phyloP scores from a whole-genome alignment of 2,888 invertebrate genomes.

The Drosophila melanosoma region DNA sequence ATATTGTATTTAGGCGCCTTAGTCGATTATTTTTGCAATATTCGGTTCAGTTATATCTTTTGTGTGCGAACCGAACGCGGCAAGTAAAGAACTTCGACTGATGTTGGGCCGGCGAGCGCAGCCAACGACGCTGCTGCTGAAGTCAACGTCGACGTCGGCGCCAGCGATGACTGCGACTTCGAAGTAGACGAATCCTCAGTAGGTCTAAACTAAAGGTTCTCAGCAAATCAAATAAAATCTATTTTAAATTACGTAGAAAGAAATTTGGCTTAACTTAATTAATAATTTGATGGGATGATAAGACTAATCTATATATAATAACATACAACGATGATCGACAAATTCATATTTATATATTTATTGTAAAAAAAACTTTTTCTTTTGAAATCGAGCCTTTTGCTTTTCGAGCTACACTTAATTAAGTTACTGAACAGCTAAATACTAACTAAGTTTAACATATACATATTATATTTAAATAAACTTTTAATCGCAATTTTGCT shows the following conservation, averaged over 20 bases:
- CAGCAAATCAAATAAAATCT: background rate
- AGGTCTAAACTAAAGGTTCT: background rate
- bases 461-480: background rate
- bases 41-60: background rate
- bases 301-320: no score
- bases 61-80: constrained; percentile 64
- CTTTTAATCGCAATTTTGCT: background rate
- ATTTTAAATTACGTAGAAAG: background rate
- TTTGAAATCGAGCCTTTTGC: background rate
- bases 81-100: constrained; percentile 76
- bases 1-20: constrained; percentile 4
- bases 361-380: background rate
- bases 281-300: background rate
- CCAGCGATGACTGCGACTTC: constrained; percentile 5
- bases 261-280: background rate
- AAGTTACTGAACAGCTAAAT: background rate
- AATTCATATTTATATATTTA: background rate
- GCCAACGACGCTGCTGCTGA: constrained; percentile 3
- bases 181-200: background rate
- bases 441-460: background rate
- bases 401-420: background rate
- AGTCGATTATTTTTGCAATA: constrained; percentile 29
- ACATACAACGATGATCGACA: background rate
- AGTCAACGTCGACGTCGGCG: constrained; percentile 1
- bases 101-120: constrained; percentile 10